Conservation (phyloP, 1,140 invertebrate genomes). For the Diprion similis region DNA sequence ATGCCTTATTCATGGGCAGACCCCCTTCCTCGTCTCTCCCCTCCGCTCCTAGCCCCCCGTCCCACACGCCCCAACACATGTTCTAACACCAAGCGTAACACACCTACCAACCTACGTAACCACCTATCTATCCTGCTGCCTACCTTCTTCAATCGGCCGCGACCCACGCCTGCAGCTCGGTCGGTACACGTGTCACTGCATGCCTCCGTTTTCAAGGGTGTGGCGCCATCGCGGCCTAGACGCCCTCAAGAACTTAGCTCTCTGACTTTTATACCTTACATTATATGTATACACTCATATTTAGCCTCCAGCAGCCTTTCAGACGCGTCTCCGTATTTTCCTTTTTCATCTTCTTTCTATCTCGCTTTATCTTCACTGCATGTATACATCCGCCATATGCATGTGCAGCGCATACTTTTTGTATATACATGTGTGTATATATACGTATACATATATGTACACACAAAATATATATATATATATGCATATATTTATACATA, state of each 20-base stretch:
- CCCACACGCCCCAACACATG: slow-evolving; percentile 27
- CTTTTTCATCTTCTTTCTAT: background rate
- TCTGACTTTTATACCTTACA: background rate
- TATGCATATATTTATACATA: background rate
- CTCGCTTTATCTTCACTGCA: too few species aligned
- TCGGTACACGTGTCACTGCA: background rate
- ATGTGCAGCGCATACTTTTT: too few species aligned
- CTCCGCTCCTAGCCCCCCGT: background rate
- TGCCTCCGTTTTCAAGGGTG: slow-evolving; percentile 5
- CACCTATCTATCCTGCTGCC: background rate
- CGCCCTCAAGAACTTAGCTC: background rate
- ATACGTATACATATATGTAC: background rate
- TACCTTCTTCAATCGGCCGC: background rate
- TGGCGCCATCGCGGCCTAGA: slow-evolving; percentile 4
- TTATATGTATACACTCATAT: background rate
- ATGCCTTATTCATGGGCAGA: slow-evolving; percentile 31
- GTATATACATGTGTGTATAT: background rate
- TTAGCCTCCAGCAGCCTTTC: background rate
- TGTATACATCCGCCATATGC: too few species aligned
- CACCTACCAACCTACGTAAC: slow-evolving; percentile 6
- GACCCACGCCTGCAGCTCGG: background rate
- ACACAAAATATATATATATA: background rate
- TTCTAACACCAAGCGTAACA: slow-evolving; percentile 28
- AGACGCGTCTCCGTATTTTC: background rate
- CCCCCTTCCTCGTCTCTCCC: slow-evolving; percentile 20